Base-by-base conservation (phyloP, 2,113 vertebrate species). In the Pavo muticus region DNA sequence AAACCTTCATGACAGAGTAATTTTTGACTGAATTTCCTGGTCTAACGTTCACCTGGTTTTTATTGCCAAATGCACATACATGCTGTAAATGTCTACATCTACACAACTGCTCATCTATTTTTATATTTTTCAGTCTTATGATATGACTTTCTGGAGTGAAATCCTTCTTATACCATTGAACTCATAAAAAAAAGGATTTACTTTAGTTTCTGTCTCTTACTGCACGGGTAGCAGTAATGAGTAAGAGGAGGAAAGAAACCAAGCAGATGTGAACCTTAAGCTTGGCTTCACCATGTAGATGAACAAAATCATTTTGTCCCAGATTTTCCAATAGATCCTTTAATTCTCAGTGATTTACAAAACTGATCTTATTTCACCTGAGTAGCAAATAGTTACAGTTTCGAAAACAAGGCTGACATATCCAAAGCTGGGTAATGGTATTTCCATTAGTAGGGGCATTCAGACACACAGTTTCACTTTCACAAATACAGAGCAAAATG, bases 1-100 rank as follows among this genome's bases (percentile, higher is more conserved):
- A 90, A 93, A 77, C n/a, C 57, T 90, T 81, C 61, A 35, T 40
- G 65, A 87, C 35, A 78, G 75, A 64, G 37, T 91, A 47, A 85
- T 75, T 94, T 74, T 83, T 82, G 32, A 71, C 35, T 50, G 44
- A 60, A 45, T 81, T 25, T 85, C 37, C 61, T 52, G n/a, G 45
- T 23, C 45, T 78, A 81, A 37, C 18, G 30, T 72, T 73, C 59
- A 71, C 27, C 37, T 84, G 23, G 1, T 81, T 77, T 81, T 81
- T 73, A 81, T 45, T 23, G 50, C 24, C 52, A 56, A 92, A 60
- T 11, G 60, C 13, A 69, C 6, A 3, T 50, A 39, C 4, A 21
- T 76, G 78, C 40, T 68, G 24, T 30, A 77, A 56, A 81, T 64
- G 72, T 87, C 74, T 70, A 61, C 64, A 78, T 74, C 71, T 74